A percentile compares a stretch with the other conserved stretches of the same genome.
Evolutionary conservation across 1,140 invertebrate genomes (phyloP).

Genomic region (Limonius californicus): DNA sequence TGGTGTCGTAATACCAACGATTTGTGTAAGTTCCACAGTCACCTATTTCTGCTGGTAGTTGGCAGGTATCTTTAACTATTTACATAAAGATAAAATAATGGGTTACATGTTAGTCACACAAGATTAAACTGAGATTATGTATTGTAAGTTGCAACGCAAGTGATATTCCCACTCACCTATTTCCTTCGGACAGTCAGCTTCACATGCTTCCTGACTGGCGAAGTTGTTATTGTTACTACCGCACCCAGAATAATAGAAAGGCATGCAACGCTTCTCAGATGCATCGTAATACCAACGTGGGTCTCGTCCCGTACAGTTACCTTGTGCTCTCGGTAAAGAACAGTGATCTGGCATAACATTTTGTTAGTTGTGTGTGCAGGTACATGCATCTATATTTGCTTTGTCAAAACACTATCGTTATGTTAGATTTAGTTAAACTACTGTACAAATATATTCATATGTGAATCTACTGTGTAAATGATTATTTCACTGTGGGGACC

Average conservation of each 20-base stretch:
- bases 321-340: slow-evolving; percentile 69
- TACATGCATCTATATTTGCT: no score
- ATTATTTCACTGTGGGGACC: no score
- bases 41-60: slow-evolving; percentile 71
- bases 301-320: slow-evolving; percentile 74
- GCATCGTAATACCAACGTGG: slow-evolving; percentile 85
- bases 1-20: slow-evolving; percentile 82
- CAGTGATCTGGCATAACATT: slow-evolving; percentile 63
- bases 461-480: no score
- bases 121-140: no score
- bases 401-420: no score
- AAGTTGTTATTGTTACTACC: slow-evolving; percentile 89
- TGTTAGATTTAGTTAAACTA: no score
- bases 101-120: no score
- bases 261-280: slow-evolving; percentile 81
- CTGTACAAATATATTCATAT: no score
- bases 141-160: neutral
- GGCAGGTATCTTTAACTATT: slow-evolving; percentile 63
- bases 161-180: slow-evolving; percentile 66
- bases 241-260: slow-evolving; percentile 94
- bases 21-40: slow-evolving; percentile 74
- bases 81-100: neutral
- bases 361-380: neutral
- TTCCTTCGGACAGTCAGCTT: slow-evolving; percentile 71
- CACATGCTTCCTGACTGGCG: slow-evolving; percentile 71